Conservation (phyloP, 2,888 invertebrate species). For the Meloe dianella region DNA sequence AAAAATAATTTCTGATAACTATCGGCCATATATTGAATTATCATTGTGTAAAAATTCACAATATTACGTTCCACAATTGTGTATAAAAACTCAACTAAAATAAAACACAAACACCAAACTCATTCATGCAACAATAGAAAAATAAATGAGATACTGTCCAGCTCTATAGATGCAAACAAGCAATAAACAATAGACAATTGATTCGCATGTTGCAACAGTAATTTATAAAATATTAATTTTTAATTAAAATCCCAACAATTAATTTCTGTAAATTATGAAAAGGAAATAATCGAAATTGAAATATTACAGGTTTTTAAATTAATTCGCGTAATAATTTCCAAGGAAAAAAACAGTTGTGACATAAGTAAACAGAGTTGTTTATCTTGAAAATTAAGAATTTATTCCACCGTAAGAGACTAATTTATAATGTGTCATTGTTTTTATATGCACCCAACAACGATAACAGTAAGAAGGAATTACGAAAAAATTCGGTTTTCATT, state of each 20-base stretch:
- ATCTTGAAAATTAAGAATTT: conserved; percentile 10
- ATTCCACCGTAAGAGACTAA: conserved; percentile 9
- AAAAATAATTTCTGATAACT: too few relatives aligned
- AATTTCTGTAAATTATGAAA: neutral
- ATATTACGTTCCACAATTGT: neutral
- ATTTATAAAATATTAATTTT: neutral
- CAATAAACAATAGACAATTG: neutral
- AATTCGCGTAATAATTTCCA: neutral
- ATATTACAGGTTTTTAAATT: neutral
- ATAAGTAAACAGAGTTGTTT: neutral
- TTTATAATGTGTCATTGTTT: conserved; percentile 6
- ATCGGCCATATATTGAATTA: neutral
- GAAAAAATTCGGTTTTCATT: neutral
- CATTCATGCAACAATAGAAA: conserved; percentile 5
- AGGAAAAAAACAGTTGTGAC: neutral
- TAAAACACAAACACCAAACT: neutral
- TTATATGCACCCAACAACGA: neutral
- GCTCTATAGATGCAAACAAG: neutral
- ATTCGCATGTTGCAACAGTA: neutral
- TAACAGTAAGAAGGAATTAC: neutral
- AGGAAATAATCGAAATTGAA: neutral
- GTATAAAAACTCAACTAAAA: neutral
- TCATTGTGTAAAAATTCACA: neutral
- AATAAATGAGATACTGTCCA: conserved; percentile 9
- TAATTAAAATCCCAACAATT: neutral